Evolutionary conservation across 2,888 invertebrate genomes (phyloP), one percentile per base, ranked within the genome.

Genomic region (Lasius fuliginosus): DNA sequence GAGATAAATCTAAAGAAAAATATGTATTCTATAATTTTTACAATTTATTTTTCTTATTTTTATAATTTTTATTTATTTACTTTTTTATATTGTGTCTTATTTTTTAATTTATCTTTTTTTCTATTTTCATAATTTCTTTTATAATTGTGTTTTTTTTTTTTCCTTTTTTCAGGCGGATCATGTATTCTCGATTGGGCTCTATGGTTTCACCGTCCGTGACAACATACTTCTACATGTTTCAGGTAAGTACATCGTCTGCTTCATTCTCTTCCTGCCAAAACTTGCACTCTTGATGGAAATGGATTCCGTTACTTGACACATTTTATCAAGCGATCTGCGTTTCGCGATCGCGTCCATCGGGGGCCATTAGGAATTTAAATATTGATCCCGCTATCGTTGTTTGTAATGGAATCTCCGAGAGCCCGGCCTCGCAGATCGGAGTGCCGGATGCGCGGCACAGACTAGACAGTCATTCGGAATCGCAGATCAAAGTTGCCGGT

Each of bases 281-380:
- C 60, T 27, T 42, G 46, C 73, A 42, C 46, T 71, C 58, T 36
- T 36, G 36, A 36, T 12, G 46, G n/a, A 58, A 68, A 79, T 46
- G 73, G 36, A 71, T 33, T 8, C 23, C 11, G 58, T 23, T 71
- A 82, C 27, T 69, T 77, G 67, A 73, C 56, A 40, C 49, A 81
- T 71, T 85, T 84, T 75, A 82, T 83, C 65, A 74, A 67, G 68
- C 84, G 58, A 12, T 8, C 73, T 75, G 64, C 83, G 84, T 85
- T 58, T 69, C 79, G 73, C 86, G 85, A 88, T 87, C 83, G 85
- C 82, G 79, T 83, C 15, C 42, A 42, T 69, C 18, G 49, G 62
- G 1, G 75, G 74, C 83, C 92, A 93, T 93, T 92, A 91, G 90
- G 88, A 91, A 94, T 93, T 93, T 93, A 94, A 94, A 94, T 94